Percentiles rank a stretch among this genome's conserved stretches.
phyloP scores from a whole-genome alignment of 2,888 invertebrate genomes.

The Phytoseiulus persimilis region DNA sequence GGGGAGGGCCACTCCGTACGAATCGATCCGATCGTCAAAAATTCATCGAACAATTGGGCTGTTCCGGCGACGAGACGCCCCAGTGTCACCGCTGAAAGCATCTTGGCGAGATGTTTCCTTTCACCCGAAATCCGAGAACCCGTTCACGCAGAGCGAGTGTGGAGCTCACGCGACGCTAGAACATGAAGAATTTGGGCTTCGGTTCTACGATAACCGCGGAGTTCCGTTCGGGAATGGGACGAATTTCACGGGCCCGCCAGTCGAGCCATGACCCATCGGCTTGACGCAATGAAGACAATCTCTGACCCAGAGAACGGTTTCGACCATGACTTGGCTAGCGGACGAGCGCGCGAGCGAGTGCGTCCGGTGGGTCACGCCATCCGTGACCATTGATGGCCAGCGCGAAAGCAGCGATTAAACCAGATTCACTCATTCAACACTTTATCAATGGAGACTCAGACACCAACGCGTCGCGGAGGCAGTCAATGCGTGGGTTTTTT shows the following conservation, averaged over 20 bases:
- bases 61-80: neutral
- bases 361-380: slow-evolving; percentile 31
- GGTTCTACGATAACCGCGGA: neutral
- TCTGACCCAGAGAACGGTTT: neutral
- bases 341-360: neutral
- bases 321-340: neutral
- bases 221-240: neutral
- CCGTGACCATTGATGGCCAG: slow-evolving; percentile 31
- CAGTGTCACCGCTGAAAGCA: too few species aligned
- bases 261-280: neutral
- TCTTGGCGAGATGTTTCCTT: too few species aligned
- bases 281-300: neutral
- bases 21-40: neutral
- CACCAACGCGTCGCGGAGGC: neutral
- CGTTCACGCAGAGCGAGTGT: too few species aligned
- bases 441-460: neutral
- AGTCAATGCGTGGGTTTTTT: neutral
- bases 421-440: slow-evolving; percentile 36
- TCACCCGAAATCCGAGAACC: too few species aligned
- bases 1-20: neutral
- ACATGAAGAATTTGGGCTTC: neutral
- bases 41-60: neutral
- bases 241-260: neutral
- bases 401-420: slow-evolving; percentile 15
- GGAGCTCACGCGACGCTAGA: neutral